A percentile compares a stretch with the other conserved stretches of the same genome.
Evolutionary conservation across 2,113 vertebrate species (phyloP).

Genomic region (Dasyurus viverrinus): DNA sequence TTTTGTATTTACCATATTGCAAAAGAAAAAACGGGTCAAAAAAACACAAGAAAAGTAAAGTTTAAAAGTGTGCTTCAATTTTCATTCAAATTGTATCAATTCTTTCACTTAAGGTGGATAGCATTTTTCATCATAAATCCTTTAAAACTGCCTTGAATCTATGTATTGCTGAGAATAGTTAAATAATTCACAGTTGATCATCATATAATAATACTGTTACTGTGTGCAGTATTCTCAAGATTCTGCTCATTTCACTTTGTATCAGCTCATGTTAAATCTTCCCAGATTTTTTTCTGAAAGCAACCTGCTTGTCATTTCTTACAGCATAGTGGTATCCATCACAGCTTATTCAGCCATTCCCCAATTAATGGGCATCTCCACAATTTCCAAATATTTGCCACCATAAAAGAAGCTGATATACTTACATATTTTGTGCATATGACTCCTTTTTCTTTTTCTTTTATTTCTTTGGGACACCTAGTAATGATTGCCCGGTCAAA

Average conservation of each 20-base stretch:
- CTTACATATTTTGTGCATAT: not conserved
- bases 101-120: not conserved
- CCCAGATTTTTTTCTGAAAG: not conserved
- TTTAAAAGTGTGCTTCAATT: not conserved
- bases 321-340: not conserved
- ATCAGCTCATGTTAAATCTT: not conserved
- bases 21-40: not conserved
- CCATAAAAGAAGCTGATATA: not conserved
- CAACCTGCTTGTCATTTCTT: not conserved
- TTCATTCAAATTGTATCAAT: not conserved
- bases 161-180: not conserved
- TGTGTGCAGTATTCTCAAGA: not conserved
- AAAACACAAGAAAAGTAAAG: not conserved
- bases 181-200: not conserved
- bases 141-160: not conserved
- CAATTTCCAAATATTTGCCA: not conserved
- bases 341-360: not conserved
- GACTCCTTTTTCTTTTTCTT: not conserved
- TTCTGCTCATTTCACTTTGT: not conserved
- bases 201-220: not conserved
- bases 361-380: not conserved
- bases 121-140: not conserved
- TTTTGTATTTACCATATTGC: not conserved
- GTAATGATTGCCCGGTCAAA: not conserved
- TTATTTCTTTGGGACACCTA: not conserved